Conservation (phyloP, 2,113 vertebrate genomes). For the Tautogolabrus adspersus region DNA sequence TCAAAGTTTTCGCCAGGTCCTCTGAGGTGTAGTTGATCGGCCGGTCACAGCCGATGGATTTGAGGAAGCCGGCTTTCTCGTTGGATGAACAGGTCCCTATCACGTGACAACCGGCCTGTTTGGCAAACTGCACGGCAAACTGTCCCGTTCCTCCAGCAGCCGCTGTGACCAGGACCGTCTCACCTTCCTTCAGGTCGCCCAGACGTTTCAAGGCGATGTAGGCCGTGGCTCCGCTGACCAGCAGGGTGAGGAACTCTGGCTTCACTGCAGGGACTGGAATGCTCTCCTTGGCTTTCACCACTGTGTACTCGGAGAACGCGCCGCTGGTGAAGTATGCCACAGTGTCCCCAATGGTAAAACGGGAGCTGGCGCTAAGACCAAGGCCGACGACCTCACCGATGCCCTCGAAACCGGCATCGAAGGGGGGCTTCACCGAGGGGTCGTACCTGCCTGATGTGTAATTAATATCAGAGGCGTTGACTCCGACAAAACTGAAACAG, state of each 20-base stretch:
- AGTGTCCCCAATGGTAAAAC: constrained; percentile 86
- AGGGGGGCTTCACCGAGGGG: constrained; percentile 86
- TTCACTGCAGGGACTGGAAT: constrained; percentile 84
- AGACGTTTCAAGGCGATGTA: constrained; percentile 90
- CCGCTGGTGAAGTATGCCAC: constrained; percentile 89
- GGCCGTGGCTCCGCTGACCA: constrained; percentile 90
- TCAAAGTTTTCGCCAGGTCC: constrained; percentile 83
- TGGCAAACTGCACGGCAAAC: constrained; percentile 93
- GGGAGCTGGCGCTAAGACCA: constrained; percentile 90
- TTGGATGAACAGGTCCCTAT: constrained; percentile 93
- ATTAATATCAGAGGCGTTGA: constrained; percentile 96
- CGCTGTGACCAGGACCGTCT: constrained; percentile 91
- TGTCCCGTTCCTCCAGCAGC: constrained; percentile 93
- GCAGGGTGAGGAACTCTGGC: constrained; percentile 89
- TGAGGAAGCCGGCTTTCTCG: constrained; percentile 90
- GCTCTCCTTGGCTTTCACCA: constrained; percentile 84
- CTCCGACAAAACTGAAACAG: constrained; percentile 89
- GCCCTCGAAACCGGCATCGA: constrained; percentile 92
- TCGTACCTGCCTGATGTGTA: constrained; percentile 92
- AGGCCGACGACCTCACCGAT: constrained; percentile 91
- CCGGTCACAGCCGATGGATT: constrained; percentile 89
- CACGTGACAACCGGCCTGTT: constrained; percentile 91
- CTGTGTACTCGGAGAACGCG: constrained; percentile 91
- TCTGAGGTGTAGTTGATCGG: constrained; percentile 91
- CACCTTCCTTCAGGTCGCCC: constrained; percentile 86